Conservation (phyloP, 2,113 vertebrate genomes). For the Ophiodon elongatus region DNA sequence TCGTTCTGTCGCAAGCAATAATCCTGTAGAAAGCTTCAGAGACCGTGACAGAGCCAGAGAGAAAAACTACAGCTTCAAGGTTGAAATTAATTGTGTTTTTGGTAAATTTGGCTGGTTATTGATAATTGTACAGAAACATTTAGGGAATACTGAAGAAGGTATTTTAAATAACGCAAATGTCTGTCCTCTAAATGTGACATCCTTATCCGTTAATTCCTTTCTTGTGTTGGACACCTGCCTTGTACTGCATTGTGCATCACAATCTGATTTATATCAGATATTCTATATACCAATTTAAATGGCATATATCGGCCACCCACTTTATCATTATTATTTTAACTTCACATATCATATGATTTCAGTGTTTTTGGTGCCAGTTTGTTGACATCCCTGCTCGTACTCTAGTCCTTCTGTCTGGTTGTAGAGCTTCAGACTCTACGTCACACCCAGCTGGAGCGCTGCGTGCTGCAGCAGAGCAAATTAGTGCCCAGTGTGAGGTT, state of each 20-base stretch:
- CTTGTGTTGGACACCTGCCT: no score
- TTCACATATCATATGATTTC: neutral
- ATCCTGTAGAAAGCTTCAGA: neutral
- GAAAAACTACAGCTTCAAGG: neutral
- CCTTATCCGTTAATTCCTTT: neutral
- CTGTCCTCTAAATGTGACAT: neutral
- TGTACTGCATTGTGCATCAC: neutral
- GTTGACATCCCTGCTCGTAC: neutral
- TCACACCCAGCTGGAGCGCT: conserved; percentile 31
- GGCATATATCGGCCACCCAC: neutral
- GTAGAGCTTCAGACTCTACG: conserved; percentile 1
- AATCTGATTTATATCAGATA: neutral
- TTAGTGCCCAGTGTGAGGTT: conserved; percentile 24
- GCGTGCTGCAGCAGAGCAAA: conserved; percentile 30
- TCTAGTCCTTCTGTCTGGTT: neutral
- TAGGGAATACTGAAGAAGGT: neutral
- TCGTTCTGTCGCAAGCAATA: neutral
- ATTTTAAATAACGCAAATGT: neutral
- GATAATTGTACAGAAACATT: neutral
- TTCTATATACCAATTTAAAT: neutral
- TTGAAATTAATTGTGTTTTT: neutral
- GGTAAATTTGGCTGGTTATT: neutral
- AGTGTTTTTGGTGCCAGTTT: conserved; percentile 2
- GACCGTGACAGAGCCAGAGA: neutral
- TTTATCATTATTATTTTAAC: neutral